Base-by-base conservation (phyloP, 2,888 invertebrate species). In the Smittia sp. region DNA sequence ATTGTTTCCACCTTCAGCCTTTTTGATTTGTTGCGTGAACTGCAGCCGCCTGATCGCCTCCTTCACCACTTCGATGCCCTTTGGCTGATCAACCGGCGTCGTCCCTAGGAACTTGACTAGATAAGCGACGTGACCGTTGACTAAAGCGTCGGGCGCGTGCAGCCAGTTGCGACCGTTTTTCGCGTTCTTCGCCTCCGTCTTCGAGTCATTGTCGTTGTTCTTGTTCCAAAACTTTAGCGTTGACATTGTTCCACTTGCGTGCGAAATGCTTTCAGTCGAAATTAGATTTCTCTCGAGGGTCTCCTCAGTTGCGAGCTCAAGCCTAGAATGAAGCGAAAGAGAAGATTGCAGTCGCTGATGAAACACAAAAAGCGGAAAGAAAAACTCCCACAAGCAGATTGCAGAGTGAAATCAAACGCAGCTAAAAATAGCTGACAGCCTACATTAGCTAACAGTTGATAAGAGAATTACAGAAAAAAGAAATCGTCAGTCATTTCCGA, bases 41-140 rank as follows among this genome's bases (percentile, higher is more conserved):
- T 96, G 94, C 77, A 98, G 86, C 80, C 97, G 96, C 78, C 96
- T 89, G 79, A 98, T 98, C 73, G 97, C 97, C 80, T 98, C 98
- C 83, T 96, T 96, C 6, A 98, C 96, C 62, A 98, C 94, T 81
- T 98, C 96, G 77, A 96, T 97, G 76, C 98, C 98, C 85, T 98
- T 98, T 24, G 98, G 93, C 83, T 95, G 93, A 78, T 96, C 95
- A 73, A 98, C 98, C 79, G 93, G 92, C 69, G 94, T 94, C 80
- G 93, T 93, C 78, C 98, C 98, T 82, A 96, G 88, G 87, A 96
- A 96, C 92, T 91, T 98, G 97, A 46, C 46, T 83, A 96, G 89
- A 86, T 98, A 98, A 73, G 95, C 96, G 78, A 98, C 95, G 80
- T 97, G 96, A 67, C 98, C 98, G 81, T 92, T 93, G 79, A 94